A percentile compares a stretch with the other conserved stretches of the same genome.
These are phyloP conservation scores for Zaprionus lachaisei DNA, from an alignment of 1,140 invertebrate genomes.

Conservation along the genomic window DNA sequence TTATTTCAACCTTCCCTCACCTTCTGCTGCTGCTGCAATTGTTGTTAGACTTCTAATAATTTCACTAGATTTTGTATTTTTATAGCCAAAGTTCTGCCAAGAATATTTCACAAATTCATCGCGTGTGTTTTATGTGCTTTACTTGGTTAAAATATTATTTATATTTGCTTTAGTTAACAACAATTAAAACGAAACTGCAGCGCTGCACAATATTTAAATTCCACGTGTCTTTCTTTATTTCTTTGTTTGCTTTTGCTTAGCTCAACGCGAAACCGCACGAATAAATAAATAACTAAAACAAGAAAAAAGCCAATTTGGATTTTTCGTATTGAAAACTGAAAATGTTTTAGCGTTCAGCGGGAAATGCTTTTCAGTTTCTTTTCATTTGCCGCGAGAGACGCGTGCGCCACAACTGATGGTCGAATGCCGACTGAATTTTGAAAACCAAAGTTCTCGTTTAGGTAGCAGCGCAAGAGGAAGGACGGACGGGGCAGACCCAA, in stretches of 20 bases:
- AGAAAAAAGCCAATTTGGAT: neutral
- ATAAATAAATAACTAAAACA: neutral
- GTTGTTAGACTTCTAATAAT: neutral
- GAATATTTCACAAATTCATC: neutral
- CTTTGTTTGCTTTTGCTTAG: neutral
- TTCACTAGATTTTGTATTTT: neutral
- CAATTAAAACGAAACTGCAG: constrained; percentile 3
- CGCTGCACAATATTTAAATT: neutral
- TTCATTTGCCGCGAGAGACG: constrained; percentile 32
- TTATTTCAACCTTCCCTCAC: neutral
- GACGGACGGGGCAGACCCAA: neutral
- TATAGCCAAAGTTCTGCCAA: neutral
- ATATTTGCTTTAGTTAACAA: neutral
- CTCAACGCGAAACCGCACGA: neutral
- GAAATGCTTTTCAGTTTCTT: neutral
- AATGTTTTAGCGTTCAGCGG: neutral
- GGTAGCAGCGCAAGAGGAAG: constrained; percentile 54
- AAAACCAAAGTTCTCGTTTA: constrained; percentile 79
- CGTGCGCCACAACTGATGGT: constrained; percentile 77
- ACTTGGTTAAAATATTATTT: neutral
- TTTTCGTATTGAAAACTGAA: neutral
- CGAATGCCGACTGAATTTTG: constrained; percentile 80
- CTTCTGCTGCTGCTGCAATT: neutral
- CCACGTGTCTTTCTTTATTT: neutral
- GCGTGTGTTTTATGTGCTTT: neutral